Base-by-base conservation (phyloP, 2,113 vertebrate genomes). In the Rhipidura dahli region DNA sequence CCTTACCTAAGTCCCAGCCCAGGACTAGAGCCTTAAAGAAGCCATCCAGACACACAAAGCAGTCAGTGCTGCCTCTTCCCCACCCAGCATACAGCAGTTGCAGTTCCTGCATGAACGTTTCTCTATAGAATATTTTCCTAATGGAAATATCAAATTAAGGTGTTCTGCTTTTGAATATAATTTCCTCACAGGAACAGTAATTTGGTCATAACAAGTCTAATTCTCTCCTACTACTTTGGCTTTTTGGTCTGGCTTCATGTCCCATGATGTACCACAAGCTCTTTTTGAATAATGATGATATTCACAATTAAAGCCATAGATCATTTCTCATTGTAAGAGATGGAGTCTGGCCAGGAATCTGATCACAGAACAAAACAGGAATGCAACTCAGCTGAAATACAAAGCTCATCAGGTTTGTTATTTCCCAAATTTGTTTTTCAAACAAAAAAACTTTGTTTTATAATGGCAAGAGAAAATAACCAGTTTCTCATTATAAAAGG, bases 401-500 rank as follows among this genome's bases (percentile, higher is more conserved):
- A 92, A 88, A 94, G 76, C 60, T 90, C 83, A 86, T 90, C 63
- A 64, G 56, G 72, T 83, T 90, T 86, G 71, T 73, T 77, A 78
- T 81, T 93, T 89, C 76, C 60, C 66, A 44, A 51, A 64, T 90
- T 59, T 86, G 51, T 30, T 95, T 83, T 79, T 75, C 82, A 93
- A 90, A 78, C 47, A 53, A 44, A 39, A 79, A 93, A 59, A 49
- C 51, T 83, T 89, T 90, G 30, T 40, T 83, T 83, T 68, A 63
- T 22, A 88, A 70, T 4, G 6, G 42, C 50, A 88, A 70, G n/a
- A 60, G 60, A 94, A 86, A 90, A 82, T 11, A 86, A 83, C 45
- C 40, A 66, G 66, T 73, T 93, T 90, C 49, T 68, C 21, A 57
- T 70, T n/a, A 51, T 27, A 69, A 83, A 80, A 91, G 30, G 53